phyloP scores from a whole-genome alignment of 2,113 vertebrate species.

The Datnioides undecimradiatus region DNA sequence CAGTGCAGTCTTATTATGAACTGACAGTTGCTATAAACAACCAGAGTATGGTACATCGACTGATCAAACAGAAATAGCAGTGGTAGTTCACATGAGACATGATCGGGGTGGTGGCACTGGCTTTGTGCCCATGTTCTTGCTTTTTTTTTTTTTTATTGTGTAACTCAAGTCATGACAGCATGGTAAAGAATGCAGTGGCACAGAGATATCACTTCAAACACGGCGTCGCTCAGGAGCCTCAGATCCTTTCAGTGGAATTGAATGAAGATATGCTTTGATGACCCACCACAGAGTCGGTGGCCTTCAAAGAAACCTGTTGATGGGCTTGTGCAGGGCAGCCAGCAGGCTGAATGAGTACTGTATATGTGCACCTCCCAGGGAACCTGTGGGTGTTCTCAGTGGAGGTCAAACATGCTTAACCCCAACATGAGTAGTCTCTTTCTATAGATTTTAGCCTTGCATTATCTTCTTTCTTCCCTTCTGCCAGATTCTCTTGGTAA shows the following conservation, averaged over 20 bases:
- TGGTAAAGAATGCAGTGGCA: slow-evolving; percentile 72
- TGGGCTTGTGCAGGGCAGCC: slow-evolving; percentile 60
- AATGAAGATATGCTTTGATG: slow-evolving; percentile 81
- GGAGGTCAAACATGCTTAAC: slow-evolving; percentile 70
- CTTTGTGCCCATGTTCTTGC: slow-evolving; percentile 38
- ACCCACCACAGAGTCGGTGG: slow-evolving; percentile 75
- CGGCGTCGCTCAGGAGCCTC: slow-evolving; percentile 64
- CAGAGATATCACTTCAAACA: slow-evolving; percentile 84
- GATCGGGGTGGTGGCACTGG: slow-evolving; percentile 49
- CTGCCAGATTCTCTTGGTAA: slow-evolving; percentile 46
- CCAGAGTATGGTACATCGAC: slow-evolving; percentile 3
- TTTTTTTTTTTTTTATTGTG: slow-evolving; percentile 57
- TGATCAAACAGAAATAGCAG: slow-evolving; percentile 30
- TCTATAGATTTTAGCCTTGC: slow-evolving; percentile 32
- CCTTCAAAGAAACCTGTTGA: slow-evolving; percentile 76
- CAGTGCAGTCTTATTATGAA: slow-evolving; percentile 30
- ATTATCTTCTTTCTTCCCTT: slow-evolving; percentile 28
- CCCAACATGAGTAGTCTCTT: slow-evolving; percentile 51
- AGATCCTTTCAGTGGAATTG: slow-evolving; percentile 73
- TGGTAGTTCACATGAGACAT: slow-evolving; percentile 36
- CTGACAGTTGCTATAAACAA: slow-evolving; percentile 46
- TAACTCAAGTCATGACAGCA: slow-evolving; percentile 76
- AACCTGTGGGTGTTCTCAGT: slow-evolving; percentile 59
- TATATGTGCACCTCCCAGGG: slow-evolving; percentile 41
- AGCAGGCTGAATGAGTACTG: slow-evolving; percentile 67